Evolutionary conservation across 2,888 invertebrate genomes (phyloP), one percentile per base, ranked within the genome.

Genomic region (Cryptocephalus moraei): DNA sequence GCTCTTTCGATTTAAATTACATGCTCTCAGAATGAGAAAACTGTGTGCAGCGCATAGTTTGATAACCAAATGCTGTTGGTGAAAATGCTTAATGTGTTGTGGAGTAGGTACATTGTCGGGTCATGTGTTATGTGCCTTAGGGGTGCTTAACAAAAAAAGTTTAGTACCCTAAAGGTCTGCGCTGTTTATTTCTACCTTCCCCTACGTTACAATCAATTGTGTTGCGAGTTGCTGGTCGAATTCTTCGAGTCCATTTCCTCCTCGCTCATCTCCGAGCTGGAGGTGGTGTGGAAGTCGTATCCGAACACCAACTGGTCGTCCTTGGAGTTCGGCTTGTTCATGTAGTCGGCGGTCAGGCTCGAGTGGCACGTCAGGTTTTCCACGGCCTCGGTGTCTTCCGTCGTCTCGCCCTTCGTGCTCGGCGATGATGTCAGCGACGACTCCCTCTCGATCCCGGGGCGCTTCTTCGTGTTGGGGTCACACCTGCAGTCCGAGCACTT

Each of bases 251-350:
- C 36, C 22, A 22, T 22, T 36, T 36, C 36, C n/a, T 36, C 36
- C 12, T 12, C 36, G 12, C 36, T 36, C 36, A 36, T 11, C n/a
- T 36, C 36, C n/a, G 36, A 36, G 11, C 11, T 11, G 12, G 57
- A 56, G 9, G 61, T 53, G 3, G 65, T 64, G 45, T 65, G 64
- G 46, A 67, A 64, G 53, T 67, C 67, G 49, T 68, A 67, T 2
- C 67, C 67, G 45, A 64, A 67, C 12, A 67, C 60, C 33, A 57
- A 61, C 1, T 62, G 63, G 34, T 58, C 58, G 0, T 56, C 54
- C n/a, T 36, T 43, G 1, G 39, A 11, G 43, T 43, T 43, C 44
- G 49, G 42, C 42, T 53, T 48, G 50, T 55, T 40, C 51, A 59
- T 54, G 36, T 60, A 60, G 40, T 58, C 59, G 4, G 64, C 65